Conservation (phyloP, 1,140 invertebrate species). For the Caenorhabditis brenneri region DNA sequence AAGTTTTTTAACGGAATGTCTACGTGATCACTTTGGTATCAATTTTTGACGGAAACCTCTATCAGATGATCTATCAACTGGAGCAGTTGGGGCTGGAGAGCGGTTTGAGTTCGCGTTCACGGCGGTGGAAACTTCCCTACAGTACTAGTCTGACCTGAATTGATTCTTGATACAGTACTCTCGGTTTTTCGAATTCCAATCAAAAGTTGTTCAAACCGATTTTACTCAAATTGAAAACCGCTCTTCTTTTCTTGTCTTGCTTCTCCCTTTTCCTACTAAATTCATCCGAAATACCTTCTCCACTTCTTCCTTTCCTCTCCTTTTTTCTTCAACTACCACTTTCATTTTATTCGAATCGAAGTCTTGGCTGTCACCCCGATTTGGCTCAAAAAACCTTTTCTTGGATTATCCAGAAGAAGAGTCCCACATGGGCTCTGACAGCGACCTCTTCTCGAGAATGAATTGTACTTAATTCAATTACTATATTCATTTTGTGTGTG, state of each 20-base stretch:
- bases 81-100: too few species aligned
- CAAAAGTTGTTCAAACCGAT: not conserved
- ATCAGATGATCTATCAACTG: too few species aligned
- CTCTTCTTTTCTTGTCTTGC: not conserved
- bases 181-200: not conserved
- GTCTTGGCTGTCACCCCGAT: conserved; percentile 2
- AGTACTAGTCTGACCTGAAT: too few species aligned
- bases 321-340: not conserved
- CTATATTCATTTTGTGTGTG: not conserved
- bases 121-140: too few species aligned
- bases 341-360: not conserved
- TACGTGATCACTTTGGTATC: too few species aligned
- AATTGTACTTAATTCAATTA: not conserved
- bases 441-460: not conserved
- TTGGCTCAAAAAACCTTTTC: not conserved
- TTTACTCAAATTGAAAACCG: not conserved
- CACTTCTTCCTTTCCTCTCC: not conserved
- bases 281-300: not conserved
- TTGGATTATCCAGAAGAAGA: not conserved
- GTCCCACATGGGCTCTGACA: not conserved
- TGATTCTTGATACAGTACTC: too few species aligned
- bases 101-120: too few species aligned
- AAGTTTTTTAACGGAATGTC: not conserved
- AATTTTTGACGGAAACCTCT: too few species aligned
- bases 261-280: not conserved